Conservation (phyloP, 2,888 invertebrate species). For the Tanytarsus gracilentus region DNA sequence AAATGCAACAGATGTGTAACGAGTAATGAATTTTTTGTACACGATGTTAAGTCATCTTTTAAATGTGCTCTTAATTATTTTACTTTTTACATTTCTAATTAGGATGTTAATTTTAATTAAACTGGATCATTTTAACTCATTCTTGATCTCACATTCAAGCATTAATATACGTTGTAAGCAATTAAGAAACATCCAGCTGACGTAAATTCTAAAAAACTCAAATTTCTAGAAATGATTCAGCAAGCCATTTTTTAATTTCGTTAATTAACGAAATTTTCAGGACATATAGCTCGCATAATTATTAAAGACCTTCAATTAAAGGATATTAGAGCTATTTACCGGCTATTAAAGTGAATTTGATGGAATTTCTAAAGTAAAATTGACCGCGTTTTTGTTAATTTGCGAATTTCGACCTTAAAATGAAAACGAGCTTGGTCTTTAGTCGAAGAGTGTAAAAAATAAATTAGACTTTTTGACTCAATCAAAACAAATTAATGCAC, state of each 20-base stretch:
- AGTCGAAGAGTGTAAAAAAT: neutral
- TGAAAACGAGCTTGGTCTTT: conserved; percentile 1
- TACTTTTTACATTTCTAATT: no score
- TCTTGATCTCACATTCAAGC: no score
- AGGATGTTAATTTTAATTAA: no score
- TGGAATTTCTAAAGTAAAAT: conserved; percentile 10
- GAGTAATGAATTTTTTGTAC: no score
- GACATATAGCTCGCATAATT: neutral
- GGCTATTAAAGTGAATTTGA: neutral
- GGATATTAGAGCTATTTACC: neutral
- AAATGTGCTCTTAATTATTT: no score
- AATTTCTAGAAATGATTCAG: neutral
- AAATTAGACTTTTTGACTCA: neutral
- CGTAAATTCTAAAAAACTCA: no score
- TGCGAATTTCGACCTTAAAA: conserved; percentile 27
- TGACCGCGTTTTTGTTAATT: conserved; percentile 25
- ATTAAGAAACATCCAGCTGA: no score
- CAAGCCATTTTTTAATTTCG: neutral
- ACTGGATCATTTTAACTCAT: no score
- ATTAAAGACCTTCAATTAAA: neutral
- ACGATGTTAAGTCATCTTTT: no score
- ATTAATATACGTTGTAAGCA: no score
- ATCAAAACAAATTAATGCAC: neutral
- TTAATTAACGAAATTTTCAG: neutral
- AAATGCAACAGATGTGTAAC: no score